Conservation (phyloP, 1,140 invertebrate species). For the Orius laevigatus region DNA sequence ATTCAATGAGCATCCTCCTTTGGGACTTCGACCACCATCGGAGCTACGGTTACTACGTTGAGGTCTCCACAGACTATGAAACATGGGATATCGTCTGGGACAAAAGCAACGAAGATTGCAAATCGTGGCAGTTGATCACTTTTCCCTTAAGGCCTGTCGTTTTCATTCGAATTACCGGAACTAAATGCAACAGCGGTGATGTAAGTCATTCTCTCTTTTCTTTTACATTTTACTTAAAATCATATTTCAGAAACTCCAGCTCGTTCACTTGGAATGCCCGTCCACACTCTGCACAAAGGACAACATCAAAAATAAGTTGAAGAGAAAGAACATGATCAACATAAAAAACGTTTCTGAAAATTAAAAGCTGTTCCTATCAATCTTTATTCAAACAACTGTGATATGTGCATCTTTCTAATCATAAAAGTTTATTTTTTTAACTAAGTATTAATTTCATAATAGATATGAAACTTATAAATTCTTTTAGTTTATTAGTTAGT, state of each 20-base stretch:
- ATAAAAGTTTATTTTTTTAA: no score
- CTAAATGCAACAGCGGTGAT: conserved; percentile 93
- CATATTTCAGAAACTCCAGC: neutral
- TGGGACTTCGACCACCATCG: conserved; percentile 99
- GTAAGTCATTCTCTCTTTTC: conserved; percentile 30
- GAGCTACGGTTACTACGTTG: conserved; percentile 88
- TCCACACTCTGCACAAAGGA: no score
- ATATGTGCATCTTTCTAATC: no score
- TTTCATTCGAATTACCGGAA: conserved; percentile 88
- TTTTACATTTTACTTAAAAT: neutral
- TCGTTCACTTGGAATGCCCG: no score
- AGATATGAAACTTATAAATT: no score
- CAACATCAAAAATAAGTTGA: no score
- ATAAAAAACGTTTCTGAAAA: no score
- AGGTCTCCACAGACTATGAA: conserved; percentile 83
- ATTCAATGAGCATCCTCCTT: conserved; percentile 75
- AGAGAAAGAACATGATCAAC: no score
- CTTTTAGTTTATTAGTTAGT: no score
- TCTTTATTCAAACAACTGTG: neutral
- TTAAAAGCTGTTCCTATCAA: conserved; percentile 1
- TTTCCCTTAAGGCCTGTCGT: conserved; percentile 74
- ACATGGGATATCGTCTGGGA: conserved; percentile 78
- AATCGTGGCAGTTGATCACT: conserved; percentile 81
- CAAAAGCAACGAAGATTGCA: conserved; percentile 51
- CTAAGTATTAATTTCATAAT: no score